Evolutionary conservation across 1,140 invertebrate species (phyloP).

Genomic region (Drosophila pseudoobscura): DNA sequence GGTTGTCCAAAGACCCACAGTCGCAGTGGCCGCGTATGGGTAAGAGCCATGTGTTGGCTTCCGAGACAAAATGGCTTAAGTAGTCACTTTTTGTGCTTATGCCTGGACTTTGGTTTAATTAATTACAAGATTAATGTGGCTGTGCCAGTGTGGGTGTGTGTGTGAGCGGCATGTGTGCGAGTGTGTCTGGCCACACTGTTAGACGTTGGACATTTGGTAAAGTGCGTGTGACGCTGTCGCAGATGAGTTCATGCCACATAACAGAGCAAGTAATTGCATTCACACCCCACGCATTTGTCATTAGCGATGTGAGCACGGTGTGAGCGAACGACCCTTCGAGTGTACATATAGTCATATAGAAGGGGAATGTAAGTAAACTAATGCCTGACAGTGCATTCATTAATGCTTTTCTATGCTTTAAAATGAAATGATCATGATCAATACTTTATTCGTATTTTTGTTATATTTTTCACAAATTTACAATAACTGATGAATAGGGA

Average conservation of each 20-base stretch:
- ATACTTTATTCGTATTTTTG: too few relatives aligned
- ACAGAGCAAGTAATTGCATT: constrained; percentile 62
- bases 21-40: background rate
- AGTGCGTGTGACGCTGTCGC: constrained; percentile 45
- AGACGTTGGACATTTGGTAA: constrained; percentile 41
- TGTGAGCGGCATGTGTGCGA: constrained; percentile 25
- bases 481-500: too few relatives aligned
- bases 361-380: background rate
- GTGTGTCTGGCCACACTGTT: constrained; percentile 29
- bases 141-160: constrained; percentile 24
- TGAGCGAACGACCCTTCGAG: background rate
- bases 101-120: constrained; percentile 80
- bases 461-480: too few relatives aligned
- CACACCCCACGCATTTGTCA: constrained; percentile 61
- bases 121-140: constrained; percentile 79
- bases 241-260: constrained; percentile 49
- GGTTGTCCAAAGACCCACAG: background rate
- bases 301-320: constrained; percentile 24
- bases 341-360: too few relatives aligned
- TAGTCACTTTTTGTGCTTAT: constrained; percentile 81
- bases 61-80: constrained; percentile 78
- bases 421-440: too few relatives aligned
- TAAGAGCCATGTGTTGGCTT: constrained; percentile 68
- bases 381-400: constrained; percentile 12
- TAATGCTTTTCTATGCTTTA: background rate